A percentile compares a stretch with the other conserved stretches of the same genome.
Evolutionary conservation across 2,113 vertebrate species (phyloP).

Genomic region (Megalops atlanticus): DNA sequence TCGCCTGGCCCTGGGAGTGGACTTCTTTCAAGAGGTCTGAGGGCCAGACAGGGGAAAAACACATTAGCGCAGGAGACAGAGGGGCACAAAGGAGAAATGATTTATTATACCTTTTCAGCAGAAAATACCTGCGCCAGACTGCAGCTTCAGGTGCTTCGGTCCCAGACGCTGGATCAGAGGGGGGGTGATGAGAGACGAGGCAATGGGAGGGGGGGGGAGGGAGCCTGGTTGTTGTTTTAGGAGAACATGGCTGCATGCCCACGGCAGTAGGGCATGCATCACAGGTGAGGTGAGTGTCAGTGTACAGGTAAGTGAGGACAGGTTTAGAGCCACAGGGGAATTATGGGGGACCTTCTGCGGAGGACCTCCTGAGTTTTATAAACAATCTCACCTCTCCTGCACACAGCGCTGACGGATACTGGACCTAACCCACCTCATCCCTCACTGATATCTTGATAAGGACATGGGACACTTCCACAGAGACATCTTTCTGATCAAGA

Average conservation of each 20-base stretch:
- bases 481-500: too few species aligned
- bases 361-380: too few species aligned
- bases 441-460: too few species aligned
- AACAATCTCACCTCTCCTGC: too few species aligned
- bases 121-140: constrained; percentile 58
- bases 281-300: constrained; percentile 12
- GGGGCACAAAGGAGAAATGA: constrained; percentile 64
- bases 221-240: constrained; percentile 30
- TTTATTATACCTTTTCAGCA: constrained; percentile 69
- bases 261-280: background rate
- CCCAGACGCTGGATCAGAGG: constrained; percentile 47
- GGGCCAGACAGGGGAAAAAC: constrained; percentile 46
- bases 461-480: too few species aligned
- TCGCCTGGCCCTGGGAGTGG: constrained; percentile 64
- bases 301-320: background rate
- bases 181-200: constrained; percentile 60
- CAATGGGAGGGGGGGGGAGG: too few species aligned
- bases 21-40: constrained; percentile 67
- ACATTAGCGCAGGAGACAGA: constrained; percentile 60
- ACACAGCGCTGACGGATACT: too few species aligned
- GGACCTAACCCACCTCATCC: too few species aligned
- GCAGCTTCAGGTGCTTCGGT: constrained; percentile 59
- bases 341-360: too few species aligned
- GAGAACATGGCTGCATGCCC: background rate
- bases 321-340: background rate